Evolutionary conservation across 2,113 vertebrate species (phyloP).

Genomic region (Myxocyprinus asiaticus): DNA sequence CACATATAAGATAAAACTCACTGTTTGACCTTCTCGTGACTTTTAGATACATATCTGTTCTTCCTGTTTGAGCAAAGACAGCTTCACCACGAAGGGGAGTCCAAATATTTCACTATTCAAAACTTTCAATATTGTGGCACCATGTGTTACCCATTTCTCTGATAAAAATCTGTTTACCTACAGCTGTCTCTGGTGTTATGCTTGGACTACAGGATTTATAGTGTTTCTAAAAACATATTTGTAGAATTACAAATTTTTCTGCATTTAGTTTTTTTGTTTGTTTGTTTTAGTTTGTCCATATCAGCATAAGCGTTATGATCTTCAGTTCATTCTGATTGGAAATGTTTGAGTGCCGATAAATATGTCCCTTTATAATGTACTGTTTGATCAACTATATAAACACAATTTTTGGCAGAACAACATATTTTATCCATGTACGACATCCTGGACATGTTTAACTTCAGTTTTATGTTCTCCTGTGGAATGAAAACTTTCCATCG

Average conservation of each 20-base stretch:
- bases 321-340: conserved; percentile 1
- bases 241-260: too few species aligned
- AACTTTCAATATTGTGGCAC: not conserved
- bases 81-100: not conserved
- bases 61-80: not conserved
- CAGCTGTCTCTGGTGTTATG: not conserved
- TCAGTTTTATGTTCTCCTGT: too few species aligned
- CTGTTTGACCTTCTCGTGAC: not conserved
- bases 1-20: not conserved
- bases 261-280: too few species aligned
- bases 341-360: too few species aligned
- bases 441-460: too few species aligned
- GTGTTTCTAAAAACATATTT: conserved; percentile 3
- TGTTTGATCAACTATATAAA: too few species aligned
- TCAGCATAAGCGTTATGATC: not conserved
- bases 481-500: too few species aligned
- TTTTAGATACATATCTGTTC: not conserved
- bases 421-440: too few species aligned
- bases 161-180: not conserved
- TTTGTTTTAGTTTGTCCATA: not conserved
- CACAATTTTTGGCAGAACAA: too few species aligned
- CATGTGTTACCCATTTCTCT: conserved; percentile 5
- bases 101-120: not conserved
- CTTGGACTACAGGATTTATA: conserved; percentile 4
- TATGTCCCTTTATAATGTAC: too few species aligned